phyloP scores from a whole-genome alignment of 2,797 vertebrate species.

The Xerus rutilus region DNA sequence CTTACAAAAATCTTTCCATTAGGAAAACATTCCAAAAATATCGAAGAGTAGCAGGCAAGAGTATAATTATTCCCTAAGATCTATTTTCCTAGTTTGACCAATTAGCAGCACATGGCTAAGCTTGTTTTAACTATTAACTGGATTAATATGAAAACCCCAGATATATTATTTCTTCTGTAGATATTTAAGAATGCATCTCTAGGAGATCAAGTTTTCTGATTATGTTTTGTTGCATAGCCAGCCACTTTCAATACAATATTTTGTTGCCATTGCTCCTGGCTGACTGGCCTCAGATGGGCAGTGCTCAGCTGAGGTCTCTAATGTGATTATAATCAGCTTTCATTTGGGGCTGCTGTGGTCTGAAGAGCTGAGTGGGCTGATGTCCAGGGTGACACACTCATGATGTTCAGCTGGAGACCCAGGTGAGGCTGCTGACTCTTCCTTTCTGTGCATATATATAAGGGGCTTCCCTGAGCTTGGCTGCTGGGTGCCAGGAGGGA shows the following conservation, averaged over 20 bases:
- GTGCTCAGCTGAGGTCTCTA: neutral
- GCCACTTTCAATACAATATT: neutral
- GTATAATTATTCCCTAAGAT: conserved; percentile 1
- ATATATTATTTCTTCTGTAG: conserved; percentile 28
- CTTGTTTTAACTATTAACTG: conserved; percentile 12
- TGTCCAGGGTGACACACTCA: neutral
- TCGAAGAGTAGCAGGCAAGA: conserved; percentile 24
- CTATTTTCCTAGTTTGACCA: conserved; percentile 18
- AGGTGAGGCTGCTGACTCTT: neutral
- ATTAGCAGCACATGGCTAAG: conserved; percentile 30
- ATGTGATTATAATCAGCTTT: neutral
- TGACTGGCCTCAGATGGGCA: neutral
- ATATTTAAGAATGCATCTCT: neutral
- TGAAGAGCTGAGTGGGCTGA: neutral
- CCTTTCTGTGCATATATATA: accelerated
- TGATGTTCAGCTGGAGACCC: neutral
- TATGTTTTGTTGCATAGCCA: neutral
- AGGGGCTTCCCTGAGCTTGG: neutral
- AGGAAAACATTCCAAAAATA: conserved; percentile 64
- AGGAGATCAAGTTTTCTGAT: conserved; percentile 6
- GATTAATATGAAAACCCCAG: conserved; percentile 58
- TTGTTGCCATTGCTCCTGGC: neutral
- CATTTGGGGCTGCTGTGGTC: neutral
- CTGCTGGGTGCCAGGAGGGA: neutral
- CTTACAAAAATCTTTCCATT: conserved; percentile 16